A percentile compares a stretch with the other conserved stretches of the same genome.
These are phyloP conservation scores for Taeniopygia guttata DNA, from an alignment of 2,797 vertebrate genomes.

Conservation along the genomic window DNA sequence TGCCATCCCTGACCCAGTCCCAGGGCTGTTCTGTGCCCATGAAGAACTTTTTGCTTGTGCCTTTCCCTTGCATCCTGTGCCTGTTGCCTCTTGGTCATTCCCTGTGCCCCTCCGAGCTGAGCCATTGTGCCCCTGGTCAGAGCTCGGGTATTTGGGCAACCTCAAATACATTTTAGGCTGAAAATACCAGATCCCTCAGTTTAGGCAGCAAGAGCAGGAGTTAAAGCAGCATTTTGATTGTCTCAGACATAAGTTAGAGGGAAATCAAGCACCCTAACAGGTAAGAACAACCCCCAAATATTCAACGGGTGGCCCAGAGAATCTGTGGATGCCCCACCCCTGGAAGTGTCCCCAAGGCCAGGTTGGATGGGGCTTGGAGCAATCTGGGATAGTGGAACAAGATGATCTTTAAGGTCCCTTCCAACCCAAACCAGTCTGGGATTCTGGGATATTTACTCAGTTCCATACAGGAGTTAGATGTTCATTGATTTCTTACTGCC, in stretches of 20 bases:
- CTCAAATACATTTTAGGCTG: neutral
- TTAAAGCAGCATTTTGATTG: neutral
- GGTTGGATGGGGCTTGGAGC: neutral
- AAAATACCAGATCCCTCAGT: neutral
- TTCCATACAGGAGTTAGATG: neutral
- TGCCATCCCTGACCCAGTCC: neutral
- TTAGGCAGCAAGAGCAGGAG: neutral
- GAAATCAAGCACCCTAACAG: neutral
- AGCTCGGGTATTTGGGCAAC: neutral
- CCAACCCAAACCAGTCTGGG: neutral
- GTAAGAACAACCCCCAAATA: neutral
- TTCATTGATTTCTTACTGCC: neutral
- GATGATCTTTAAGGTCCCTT: neutral
- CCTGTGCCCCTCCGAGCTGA: neutral
- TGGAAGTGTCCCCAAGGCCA: neutral
- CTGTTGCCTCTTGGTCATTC: neutral
- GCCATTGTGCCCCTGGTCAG: rapidly evolving
- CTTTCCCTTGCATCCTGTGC: neutral
- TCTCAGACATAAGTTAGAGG: neutral
- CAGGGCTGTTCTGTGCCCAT: neutral
- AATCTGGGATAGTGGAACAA: neutral
- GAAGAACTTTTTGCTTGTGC: neutral
- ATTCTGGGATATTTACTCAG: neutral
- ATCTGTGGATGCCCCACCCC: neutral
- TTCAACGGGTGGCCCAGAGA: neutral